phyloP scores from a whole-genome alignment of 2,888 invertebrate species.

The Craniophora ligustri region DNA sequence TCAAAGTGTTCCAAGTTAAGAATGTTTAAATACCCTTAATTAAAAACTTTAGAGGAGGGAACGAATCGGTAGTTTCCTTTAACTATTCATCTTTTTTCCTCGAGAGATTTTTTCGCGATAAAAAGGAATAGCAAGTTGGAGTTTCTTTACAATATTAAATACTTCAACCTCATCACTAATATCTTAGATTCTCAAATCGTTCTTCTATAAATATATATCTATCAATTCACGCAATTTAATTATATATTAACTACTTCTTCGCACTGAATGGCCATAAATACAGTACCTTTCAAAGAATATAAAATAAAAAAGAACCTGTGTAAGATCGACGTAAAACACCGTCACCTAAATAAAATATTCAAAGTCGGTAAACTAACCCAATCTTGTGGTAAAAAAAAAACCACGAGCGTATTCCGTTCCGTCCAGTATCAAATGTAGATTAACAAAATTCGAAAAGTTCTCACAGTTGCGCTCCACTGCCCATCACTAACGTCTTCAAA shows the following conservation, averaged over 20 bases:
- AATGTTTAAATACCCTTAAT: conserved; percentile 35
- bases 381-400: conserved; percentile 68
- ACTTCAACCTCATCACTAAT: background rate
- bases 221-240: too few species aligned
- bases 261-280: too few species aligned
- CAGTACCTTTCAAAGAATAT: background rate
- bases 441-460: conserved; percentile 81
- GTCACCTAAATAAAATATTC: conserved; percentile 44
- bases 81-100: conserved; percentile 27
- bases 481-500: conserved; percentile 75
- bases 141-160: background rate
- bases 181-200: too few species aligned
- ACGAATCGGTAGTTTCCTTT: conserved; percentile 29
- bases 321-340: conserved; percentile 29
- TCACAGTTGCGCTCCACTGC: conserved; percentile 84
- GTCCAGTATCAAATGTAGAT: conserved; percentile 79
- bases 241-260: too few species aligned
- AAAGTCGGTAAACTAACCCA: conserved; percentile 57
- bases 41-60: conserved; percentile 33
- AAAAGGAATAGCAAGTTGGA: conserved; percentile 10
- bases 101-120: conserved; percentile 13
- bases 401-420: conserved; percentile 68
- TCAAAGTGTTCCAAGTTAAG: conserved; percentile 27
- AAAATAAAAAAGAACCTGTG: background rate
- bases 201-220: too few species aligned